Percentiles rank a stretch among this genome's conserved stretches.
These are phyloP conservation scores for Pasiphila rectangulata DNA, from an alignment of 2,888 invertebrate genomes.

Conservation along the genomic window DNA sequence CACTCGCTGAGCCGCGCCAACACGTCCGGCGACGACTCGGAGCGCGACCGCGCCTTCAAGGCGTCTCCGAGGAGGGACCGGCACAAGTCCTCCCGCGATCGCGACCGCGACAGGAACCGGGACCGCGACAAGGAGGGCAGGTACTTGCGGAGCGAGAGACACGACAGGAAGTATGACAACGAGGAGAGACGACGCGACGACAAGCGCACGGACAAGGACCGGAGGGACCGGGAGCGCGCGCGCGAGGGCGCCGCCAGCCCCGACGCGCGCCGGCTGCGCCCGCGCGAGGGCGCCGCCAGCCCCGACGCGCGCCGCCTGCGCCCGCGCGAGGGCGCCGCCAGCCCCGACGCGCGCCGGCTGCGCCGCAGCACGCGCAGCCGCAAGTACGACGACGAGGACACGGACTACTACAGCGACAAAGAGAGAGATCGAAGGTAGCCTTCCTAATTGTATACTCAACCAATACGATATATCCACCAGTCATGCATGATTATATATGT, in stretches of 20 bases:
- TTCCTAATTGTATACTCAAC: neutral
- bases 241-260: constrained; percentile 58
- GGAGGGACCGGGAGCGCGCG: constrained; percentile 38
- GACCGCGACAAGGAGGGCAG: constrained; percentile 55
- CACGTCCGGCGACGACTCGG: constrained; percentile 72
- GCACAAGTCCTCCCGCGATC: constrained; percentile 53
- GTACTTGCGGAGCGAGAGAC: constrained; percentile 57
- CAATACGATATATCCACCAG: no score
- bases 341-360: constrained; percentile 54
- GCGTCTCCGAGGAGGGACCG: constrained; percentile 61
- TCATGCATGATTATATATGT: no score
- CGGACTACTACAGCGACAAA: constrained; percentile 85
- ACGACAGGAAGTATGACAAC: constrained; percentile 43
- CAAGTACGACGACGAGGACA: constrained; percentile 84
- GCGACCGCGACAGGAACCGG: constrained; percentile 52
- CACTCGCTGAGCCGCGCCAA: constrained; percentile 53
- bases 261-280: constrained; percentile 47
- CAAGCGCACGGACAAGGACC: constrained; percentile 55
- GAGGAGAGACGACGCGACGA: constrained; percentile 49
- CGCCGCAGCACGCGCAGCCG: constrained; percentile 65
- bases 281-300: constrained; percentile 53
- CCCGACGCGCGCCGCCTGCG: constrained; percentile 54
- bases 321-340: constrained; percentile 50
- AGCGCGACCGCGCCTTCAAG: constrained; percentile 63
- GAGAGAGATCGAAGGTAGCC: constrained; percentile 77